These are phyloP conservation scores for Phoxinus phoxinus DNA, from an alignment of 2,113 vertebrate species.

Conservation along the genomic window DNA sequence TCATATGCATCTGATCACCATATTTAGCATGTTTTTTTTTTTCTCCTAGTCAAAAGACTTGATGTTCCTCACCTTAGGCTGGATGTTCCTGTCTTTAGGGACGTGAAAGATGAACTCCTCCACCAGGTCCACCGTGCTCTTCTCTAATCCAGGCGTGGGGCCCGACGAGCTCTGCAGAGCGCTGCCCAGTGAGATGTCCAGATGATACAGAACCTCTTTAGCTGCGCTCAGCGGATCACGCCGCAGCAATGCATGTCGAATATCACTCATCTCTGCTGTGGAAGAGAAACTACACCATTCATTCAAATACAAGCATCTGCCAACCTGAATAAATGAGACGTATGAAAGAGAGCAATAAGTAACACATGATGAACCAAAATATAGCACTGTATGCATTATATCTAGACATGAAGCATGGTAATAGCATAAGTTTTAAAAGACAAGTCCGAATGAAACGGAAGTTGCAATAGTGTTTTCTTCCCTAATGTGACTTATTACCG, in stretches of 20 bases:
- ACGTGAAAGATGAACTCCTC: conserved; percentile 95
- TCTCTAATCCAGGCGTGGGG: conserved; percentile 77
- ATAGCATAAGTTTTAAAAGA: not conserved
- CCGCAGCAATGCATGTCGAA: conserved; percentile 92
- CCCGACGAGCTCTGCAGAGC: conserved; percentile 89
- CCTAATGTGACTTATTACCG: too few species aligned
- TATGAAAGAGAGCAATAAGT: not conserved
- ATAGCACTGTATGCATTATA: not conserved
- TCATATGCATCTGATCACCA: not conserved
- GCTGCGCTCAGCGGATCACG: conserved; percentile 93
- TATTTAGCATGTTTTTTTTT: not conserved
- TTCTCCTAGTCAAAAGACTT: not conserved
- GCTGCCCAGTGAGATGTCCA: conserved; percentile 95
- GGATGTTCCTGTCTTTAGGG: conserved; percentile 86
- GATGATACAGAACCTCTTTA: conserved; percentile 93
- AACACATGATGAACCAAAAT: not conserved
- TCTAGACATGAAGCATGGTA: not conserved
- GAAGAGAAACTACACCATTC: not conserved
- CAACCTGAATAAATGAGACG: not conserved
- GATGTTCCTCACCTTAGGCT: conserved; percentile 79
- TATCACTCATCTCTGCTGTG: conserved; percentile 84
- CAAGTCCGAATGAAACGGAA: too few species aligned
- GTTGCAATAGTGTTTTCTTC: too few species aligned
- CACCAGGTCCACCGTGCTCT: conserved; percentile 84
- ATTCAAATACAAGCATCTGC: not conserved